Conservation (phyloP, 1,140 invertebrate genomes). For the Cyphomyrmex costatus region DNA sequence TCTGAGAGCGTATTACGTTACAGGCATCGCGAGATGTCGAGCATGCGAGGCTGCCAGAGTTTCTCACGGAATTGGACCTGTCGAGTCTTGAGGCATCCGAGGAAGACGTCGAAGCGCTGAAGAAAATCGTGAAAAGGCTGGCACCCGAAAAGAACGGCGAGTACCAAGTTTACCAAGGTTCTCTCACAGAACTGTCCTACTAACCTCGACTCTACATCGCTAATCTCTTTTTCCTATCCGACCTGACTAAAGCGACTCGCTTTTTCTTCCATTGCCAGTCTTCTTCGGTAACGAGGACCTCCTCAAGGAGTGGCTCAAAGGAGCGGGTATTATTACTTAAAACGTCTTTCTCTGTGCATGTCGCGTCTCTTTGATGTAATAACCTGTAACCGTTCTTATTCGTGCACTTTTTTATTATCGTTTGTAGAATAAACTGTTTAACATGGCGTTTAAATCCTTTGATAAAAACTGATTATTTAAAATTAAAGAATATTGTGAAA, state of each 20-base stretch:
- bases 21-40: constrained; percentile 77
- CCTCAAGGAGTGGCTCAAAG: constrained; percentile 84
- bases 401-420: background rate
- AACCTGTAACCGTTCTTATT: background rate
- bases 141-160: constrained; percentile 86
- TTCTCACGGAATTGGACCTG: constrained; percentile 83
- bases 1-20: constrained; percentile 63
- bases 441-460: constrained; percentile 4
- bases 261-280: constrained; percentile 76
- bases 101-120: constrained; percentile 82
- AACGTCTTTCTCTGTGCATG: constrained; percentile 54
- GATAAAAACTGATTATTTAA: constrained; percentile 8
- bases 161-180: constrained; percentile 86
- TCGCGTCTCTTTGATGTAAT: constrained; percentile 2
- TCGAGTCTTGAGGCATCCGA: constrained; percentile 82
- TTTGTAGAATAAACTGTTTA: constrained; percentile 25
- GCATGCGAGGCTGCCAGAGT: constrained; percentile 80
- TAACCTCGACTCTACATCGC: constrained; percentile 57
- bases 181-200: constrained; percentile 72
- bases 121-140: constrained; percentile 83
- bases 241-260: constrained; percentile 64
- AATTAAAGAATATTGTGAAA: background rate
- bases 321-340: constrained; percentile 83
- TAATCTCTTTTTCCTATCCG: constrained; percentile 32
- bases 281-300: constrained; percentile 85